Conservation (phyloP, 1,140 invertebrate genomes). For the Leptinotarsa defecta region DNA sequence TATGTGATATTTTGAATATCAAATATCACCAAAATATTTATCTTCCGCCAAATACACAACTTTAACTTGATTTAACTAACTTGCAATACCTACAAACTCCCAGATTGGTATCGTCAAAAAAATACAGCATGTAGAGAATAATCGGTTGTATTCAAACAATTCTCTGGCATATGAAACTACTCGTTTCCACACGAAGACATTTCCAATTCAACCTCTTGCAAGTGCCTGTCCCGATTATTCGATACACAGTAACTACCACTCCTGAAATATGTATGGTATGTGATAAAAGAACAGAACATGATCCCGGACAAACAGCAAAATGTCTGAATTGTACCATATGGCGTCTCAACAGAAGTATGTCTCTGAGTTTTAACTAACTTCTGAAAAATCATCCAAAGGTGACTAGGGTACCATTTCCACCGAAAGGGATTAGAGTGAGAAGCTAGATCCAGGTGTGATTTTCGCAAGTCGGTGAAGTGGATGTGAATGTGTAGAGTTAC, state of each 20-base stretch:
- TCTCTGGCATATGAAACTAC: too few relatives aligned
- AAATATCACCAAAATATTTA: too few relatives aligned
- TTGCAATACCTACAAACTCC: too few relatives aligned
- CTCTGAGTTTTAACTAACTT: conserved; percentile 44
- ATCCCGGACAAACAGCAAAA: conserved; percentile 7
- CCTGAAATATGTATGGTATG: conserved; percentile 12
- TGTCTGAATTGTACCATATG: conserved; percentile 35
- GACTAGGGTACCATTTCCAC: conserved; percentile 34
- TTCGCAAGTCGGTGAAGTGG: conserved; percentile 14
- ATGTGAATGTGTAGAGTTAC: background rate
- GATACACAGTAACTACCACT: conserved; percentile 5
- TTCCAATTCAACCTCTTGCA: background rate
- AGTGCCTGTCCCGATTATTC: background rate
- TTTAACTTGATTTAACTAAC: too few relatives aligned
- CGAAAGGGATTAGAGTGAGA: conserved; percentile 29
- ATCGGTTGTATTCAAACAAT: too few relatives aligned
- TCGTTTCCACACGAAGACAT: background rate
- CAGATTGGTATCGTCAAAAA: too few relatives aligned
- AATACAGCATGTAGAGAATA: too few relatives aligned
- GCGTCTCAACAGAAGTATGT: conserved; percentile 29
- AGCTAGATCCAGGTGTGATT: conserved; percentile 39
- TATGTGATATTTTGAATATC: too few relatives aligned
- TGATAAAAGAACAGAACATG: background rate
- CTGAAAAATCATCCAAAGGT: conserved; percentile 42
- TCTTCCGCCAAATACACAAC: too few relatives aligned